phyloP scores from a whole-genome alignment of 2,888 invertebrate genomes.

The Drosophila paucipuncta region DNA sequence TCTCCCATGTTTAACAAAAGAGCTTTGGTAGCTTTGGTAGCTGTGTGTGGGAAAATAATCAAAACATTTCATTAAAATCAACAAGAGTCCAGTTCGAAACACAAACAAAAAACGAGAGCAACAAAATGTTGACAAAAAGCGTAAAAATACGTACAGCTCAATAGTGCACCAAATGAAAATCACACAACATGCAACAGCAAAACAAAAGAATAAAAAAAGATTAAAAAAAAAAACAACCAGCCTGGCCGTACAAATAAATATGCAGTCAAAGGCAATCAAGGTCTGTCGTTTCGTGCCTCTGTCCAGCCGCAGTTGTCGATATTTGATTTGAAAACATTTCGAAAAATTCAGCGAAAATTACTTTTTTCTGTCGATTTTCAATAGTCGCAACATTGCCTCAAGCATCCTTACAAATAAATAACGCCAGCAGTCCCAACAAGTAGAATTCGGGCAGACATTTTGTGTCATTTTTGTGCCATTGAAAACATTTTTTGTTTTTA shows the following conservation, averaged over 20 bases:
- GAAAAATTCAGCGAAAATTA: slow-evolving; percentile 67
- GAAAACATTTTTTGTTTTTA: slow-evolving; percentile 51
- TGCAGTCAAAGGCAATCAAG: slow-evolving; percentile 80
- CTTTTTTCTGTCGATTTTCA: slow-evolving; percentile 49
- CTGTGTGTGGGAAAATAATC: slow-evolving; percentile 45
- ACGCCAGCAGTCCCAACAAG: slow-evolving; percentile 58
- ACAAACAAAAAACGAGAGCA: slow-evolving; percentile 59
- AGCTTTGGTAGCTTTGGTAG: background rate
- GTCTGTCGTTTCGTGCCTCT: slow-evolving; percentile 46
- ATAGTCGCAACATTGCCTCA: slow-evolving; percentile 57
- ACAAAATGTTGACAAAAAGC: slow-evolving; percentile 76
- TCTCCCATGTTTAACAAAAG: slow-evolving; percentile 10
- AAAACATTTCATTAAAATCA: slow-evolving; percentile 74
- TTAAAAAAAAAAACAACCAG: slow-evolving; percentile 27
- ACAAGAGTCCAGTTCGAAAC: slow-evolving; percentile 36
- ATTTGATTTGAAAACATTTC: slow-evolving; percentile 81
- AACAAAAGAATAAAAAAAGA: slow-evolving; percentile 28
- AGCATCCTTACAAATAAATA: slow-evolving; percentile 65
- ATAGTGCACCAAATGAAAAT: slow-evolving; percentile 63
- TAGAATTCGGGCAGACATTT: slow-evolving; percentile 58
- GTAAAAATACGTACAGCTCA: slow-evolving; percentile 62
- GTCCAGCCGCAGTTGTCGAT: slow-evolving; percentile 71
- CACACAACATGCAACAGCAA: slow-evolving; percentile 44
- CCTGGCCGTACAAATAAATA: slow-evolving; percentile 73
- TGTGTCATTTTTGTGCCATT: slow-evolving; percentile 36